Percentiles rank a stretch among this genome's conserved stretches.
These are phyloP conservation scores for Apteryx mantelli DNA, from an alignment of 2,113 vertebrate species.

Conservation along the genomic window DNA sequence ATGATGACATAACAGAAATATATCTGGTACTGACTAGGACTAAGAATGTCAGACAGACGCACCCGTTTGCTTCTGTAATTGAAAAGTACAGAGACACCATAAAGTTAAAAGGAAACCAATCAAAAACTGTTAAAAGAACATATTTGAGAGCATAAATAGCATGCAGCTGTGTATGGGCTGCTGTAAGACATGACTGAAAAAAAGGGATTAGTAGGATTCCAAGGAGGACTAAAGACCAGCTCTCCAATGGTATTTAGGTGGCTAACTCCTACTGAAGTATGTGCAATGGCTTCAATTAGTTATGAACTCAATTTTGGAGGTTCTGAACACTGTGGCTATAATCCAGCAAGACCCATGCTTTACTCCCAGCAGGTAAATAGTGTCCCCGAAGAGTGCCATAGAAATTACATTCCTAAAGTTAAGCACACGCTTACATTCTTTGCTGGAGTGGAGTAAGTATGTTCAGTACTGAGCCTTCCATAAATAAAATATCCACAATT, in stretches of 20 bases:
- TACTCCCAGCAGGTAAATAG: neutral
- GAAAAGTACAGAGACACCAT: neutral
- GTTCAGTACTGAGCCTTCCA: neutral
- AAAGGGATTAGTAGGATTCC: neutral
- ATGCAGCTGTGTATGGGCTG: neutral
- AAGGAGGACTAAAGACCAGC: neutral
- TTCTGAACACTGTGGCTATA: neutral
- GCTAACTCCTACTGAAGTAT: neutral
- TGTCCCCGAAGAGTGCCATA: neutral
- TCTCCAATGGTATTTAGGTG: neutral
- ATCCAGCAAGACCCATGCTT: neutral
- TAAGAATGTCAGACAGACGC: slow-evolving; percentile 4
- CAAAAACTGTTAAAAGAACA: neutral
- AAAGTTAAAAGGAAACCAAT: neutral
- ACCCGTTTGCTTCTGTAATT: neutral
- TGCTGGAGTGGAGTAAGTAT: neutral
- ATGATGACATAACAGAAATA: neutral
- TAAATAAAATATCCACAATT: slow-evolving; percentile 31
- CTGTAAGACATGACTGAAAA: neutral
- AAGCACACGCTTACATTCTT: neutral
- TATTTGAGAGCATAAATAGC: neutral
- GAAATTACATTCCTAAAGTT: neutral
- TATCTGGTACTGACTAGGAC: neutral
- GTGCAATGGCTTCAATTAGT: neutral
- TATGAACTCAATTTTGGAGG: neutral